These are phyloP conservation scores for Nannospalax galili DNA, from an alignment of 2,113 vertebrate species.

Conservation along the genomic window DNA sequence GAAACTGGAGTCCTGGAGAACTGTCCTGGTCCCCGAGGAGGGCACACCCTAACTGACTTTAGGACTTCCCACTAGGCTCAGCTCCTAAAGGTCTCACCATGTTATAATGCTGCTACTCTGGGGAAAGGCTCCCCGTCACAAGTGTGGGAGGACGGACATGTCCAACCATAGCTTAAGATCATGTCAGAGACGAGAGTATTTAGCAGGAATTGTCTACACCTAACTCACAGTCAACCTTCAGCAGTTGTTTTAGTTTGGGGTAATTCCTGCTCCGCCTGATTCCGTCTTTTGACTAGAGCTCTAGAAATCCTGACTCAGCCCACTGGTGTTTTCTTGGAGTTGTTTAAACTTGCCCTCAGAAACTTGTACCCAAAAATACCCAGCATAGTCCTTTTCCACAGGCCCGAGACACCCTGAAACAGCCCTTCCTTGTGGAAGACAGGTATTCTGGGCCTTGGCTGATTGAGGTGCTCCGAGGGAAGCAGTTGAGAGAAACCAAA, in stretches of 20 bases:
- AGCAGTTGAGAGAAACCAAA: neutral
- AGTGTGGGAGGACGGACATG: neutral
- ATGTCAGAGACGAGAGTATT: neutral
- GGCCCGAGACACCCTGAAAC: neutral
- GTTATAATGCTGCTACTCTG: neutral
- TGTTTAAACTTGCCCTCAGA: neutral
- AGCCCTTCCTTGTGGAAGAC: neutral
- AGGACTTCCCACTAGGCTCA: neutral
- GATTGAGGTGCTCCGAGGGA: neutral
- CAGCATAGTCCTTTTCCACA: neutral
- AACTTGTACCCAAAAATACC: neutral
- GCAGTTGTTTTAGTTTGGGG: neutral
- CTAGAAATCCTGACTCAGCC: neutral
- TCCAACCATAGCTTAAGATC: neutral
- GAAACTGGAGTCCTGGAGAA: neutral
- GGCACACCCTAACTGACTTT: neutral
- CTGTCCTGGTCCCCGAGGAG: neutral
- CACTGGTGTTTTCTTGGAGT: neutral
- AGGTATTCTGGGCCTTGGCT: neutral
- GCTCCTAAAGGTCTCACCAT: neutral
- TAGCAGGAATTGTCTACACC: neutral
- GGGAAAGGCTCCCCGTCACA: neutral
- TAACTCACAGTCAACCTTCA: neutral
- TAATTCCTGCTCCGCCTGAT: neutral
- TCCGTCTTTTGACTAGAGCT: neutral